Conservation (phyloP, 2,888 invertebrate genomes). For the Ceraclea dissimilis region DNA sequence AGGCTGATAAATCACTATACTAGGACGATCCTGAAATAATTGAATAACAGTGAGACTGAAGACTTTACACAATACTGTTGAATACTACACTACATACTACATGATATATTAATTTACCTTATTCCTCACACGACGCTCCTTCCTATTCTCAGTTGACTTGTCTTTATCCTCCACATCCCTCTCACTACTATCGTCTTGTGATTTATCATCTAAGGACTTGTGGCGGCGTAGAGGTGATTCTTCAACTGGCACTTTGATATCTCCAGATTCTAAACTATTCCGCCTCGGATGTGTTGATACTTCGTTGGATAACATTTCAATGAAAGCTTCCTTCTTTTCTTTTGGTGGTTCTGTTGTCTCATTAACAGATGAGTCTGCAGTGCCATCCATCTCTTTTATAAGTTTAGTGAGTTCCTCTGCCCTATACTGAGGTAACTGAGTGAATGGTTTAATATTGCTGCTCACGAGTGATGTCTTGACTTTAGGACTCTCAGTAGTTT, state of each 20-base stretch:
- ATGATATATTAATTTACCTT: conserved; percentile 53
- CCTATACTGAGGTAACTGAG: conserved; percentile 45
- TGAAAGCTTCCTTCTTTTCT: too few species aligned
- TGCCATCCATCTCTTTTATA: conserved; percentile 41
- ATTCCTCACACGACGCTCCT: conserved; percentile 57
- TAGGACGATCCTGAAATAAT: conserved; percentile 67
- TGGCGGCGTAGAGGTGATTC: conserved; percentile 43
- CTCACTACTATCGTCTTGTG: conserved; percentile 48
- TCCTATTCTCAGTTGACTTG: conserved; percentile 46
- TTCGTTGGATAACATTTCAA: not conserved
- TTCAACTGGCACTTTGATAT: conserved; percentile 35
- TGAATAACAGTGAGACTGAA: not conserved
- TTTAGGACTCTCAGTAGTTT: conserved; percentile 12
- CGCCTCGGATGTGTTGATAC: conserved; percentile 30
- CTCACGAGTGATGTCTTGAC: conserved; percentile 22
- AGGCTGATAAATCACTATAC: conserved; percentile 84
- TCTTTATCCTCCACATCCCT: conserved; percentile 41
- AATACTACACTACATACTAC: not conserved
- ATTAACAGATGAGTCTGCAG: too few species aligned
- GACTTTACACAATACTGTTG: not conserved
- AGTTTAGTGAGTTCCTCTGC: conserved; percentile 44
- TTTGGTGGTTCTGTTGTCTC: too few species aligned
- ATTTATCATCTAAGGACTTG: conserved; percentile 51
- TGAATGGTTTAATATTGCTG: conserved; percentile 47
- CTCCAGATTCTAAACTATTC: conserved; percentile 37